phyloP scores from a whole-genome alignment of 2,797 vertebrate genomes.

The Silurus lanzhouensis region DNA sequence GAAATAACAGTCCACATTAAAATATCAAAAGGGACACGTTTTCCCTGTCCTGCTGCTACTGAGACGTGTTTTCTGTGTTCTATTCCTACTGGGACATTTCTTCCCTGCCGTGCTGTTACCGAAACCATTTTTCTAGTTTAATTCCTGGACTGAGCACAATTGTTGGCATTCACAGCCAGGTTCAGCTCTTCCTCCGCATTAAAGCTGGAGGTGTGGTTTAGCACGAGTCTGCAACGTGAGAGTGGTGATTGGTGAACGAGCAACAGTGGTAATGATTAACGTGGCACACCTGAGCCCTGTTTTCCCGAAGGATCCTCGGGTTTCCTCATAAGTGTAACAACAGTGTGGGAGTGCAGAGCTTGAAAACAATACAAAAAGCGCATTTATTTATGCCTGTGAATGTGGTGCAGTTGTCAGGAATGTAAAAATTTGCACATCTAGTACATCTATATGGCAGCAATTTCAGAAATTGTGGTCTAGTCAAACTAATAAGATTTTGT shows the following conservation, averaged over 20 bases:
- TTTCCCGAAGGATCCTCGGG: not conserved
- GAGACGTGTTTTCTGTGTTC: not conserved
- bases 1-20: not conserved
- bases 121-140: not conserved
- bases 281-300: constrained; percentile 2
- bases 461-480: not conserved
- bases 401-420: not conserved
- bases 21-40: not conserved
- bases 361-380: not conserved
- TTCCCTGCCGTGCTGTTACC: constrained; percentile 2
- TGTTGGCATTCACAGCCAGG: not conserved
- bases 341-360: too few relatives aligned
- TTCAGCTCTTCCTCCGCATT: not conserved
- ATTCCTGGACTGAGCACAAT: not conserved
- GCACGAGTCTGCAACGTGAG: not conserved
- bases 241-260: not conserved
- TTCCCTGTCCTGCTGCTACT: not conserved
- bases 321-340: not conserved
- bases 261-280: not conserved
- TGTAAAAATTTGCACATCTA: not conserved
- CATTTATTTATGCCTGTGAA: not conserved
- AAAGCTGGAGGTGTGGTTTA: not conserved
- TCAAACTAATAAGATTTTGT: not conserved
- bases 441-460: not conserved
- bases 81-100: not conserved